A percentile compares a stretch with the other conserved stretches of the same genome.
phyloP scores from a whole-genome alignment of 2,888 invertebrate species.

The Chromoteleia sp. region DNA sequence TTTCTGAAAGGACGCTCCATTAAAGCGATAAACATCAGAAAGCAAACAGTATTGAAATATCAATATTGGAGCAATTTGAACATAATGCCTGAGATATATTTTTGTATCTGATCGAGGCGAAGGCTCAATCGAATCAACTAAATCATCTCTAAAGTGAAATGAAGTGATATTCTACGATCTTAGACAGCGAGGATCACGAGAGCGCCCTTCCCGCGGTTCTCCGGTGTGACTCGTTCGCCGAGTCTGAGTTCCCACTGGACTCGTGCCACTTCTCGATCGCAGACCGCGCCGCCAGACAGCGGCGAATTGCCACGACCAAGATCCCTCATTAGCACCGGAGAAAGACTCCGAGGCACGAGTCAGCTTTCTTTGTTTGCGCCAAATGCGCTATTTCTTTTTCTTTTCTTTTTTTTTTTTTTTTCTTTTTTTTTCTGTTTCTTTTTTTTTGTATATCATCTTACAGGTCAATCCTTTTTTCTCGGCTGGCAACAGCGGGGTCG shows the following conservation, averaged over 20 bases:
- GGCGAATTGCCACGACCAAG: slow-evolving; percentile 57
- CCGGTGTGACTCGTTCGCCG: slow-evolving; percentile 54
- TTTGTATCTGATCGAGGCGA: slow-evolving; percentile 11
- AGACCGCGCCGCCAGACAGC: slow-evolving; percentile 33
- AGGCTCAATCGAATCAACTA: slow-evolving; percentile 42
- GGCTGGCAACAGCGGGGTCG: neutral
- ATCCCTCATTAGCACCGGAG: slow-evolving; percentile 60
- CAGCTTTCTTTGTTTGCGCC: slow-evolving; percentile 54
- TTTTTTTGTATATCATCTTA: too few relatives aligned
- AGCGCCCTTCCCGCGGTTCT: slow-evolving; percentile 57
- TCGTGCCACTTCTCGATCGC: slow-evolving; percentile 59
- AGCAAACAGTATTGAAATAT: slow-evolving; percentile 33
- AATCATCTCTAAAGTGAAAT: slow-evolving; percentile 52
- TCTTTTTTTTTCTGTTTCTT: too few relatives aligned
- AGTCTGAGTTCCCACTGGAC: slow-evolving; percentile 60
- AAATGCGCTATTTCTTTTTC: slow-evolving; percentile 23
- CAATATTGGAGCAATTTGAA: slow-evolving; percentile 22
- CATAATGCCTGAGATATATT: slow-evolving; percentile 5
- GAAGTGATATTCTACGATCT: slow-evolving; percentile 52
- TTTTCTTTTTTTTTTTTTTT: neutral
- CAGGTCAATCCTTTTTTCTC: too few relatives aligned
- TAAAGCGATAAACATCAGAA: slow-evolving; percentile 25
- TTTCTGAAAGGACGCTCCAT: slow-evolving; percentile 14
- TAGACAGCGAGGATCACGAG: slow-evolving; percentile 57
- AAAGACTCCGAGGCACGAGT: slow-evolving; percentile 55